phyloP scores from a whole-genome alignment of 2,113 vertebrate genomes.

The Amia ocellicauda region DNA sequence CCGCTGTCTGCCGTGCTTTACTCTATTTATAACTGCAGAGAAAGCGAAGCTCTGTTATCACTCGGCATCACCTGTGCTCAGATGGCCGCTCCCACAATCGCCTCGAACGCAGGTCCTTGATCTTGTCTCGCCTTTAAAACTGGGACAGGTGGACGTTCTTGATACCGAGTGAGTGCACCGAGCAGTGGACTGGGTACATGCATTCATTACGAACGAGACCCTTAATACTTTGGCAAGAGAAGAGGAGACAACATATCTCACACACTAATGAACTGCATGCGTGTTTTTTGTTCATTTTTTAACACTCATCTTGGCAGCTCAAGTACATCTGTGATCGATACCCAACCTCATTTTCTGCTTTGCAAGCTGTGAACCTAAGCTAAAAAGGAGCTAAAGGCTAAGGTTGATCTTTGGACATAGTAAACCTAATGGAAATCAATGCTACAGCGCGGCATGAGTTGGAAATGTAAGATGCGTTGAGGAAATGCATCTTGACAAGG shows the following conservation, averaged over 20 bases:
- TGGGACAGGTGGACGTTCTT: too few relatives aligned
- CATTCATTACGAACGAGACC: not conserved
- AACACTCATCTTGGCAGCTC: not conserved
- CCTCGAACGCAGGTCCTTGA: too few relatives aligned
- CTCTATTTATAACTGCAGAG: too few relatives aligned
- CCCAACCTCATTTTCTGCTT: not conserved
- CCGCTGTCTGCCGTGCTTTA: too few relatives aligned
- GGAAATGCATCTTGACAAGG: not conserved
- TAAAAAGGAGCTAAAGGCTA: slow-evolving; percentile 6
- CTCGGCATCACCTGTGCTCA: too few relatives aligned
- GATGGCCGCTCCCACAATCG: too few relatives aligned
- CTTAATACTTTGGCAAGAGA: not conserved
- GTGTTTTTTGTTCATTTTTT: too few relatives aligned
- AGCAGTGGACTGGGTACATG: not conserved
- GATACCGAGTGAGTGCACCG: too few relatives aligned
- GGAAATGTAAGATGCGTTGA: not conserved
- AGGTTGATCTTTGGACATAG: not conserved
- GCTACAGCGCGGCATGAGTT: not conserved
- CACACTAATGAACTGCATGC: not conserved
- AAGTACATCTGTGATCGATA: not conserved
- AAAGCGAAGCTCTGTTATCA: too few relatives aligned
- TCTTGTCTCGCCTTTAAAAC: too few relatives aligned
- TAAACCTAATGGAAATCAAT: not conserved
- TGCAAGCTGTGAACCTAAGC: not conserved
- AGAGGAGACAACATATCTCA: not conserved